Evolutionary conservation across 1,140 invertebrate genomes (phyloP), one percentile per base, ranked within the genome.

Genomic region (Ceratoteleas bidentatus): DNA sequence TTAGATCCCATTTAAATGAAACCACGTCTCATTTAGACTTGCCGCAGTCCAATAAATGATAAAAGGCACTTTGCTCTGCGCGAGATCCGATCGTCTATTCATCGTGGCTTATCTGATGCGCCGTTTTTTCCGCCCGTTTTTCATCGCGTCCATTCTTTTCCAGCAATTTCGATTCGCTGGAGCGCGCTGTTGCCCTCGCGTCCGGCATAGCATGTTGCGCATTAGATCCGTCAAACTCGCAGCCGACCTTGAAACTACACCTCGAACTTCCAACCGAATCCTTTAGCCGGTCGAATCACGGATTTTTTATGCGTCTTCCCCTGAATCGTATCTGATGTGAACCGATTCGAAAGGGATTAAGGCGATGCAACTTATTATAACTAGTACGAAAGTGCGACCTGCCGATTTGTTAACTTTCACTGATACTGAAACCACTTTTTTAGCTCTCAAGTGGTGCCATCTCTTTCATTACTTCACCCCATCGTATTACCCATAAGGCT

Each of bases 1-100:
- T 77, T 77, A 77, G 58, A 77, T 77, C 74, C 57, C 13, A 64
- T 69, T 77, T 58, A 77, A 77, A 77, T 69, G 52, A 64, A 69
- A 77, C 64, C 74, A 58, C 64, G 45, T 77, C 58, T 69, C 74
- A 69, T 69, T 69, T 57, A 69, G 34, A 49, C 13, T 54, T 3
- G 43, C 49, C 38, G 64, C 62, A 76, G 57, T 64, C 11, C 45
- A 40, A 24, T 40, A 36, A 64, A 62, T 64, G 52, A 45, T 77
- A 62, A 69, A 77, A 64, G 50, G 9, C 38, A 70, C 43, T 70
- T 70, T 43, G 45, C 64, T 34, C 60, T 61, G n/a, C 9, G 45
- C 40, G 11, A 76, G 66, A 72, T 72, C 61, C 54, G 60, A 78
- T 78, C 74, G 50, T 64, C 70, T 70, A 69, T 64, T 70, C 16